Conservation (phyloP, 2,888 invertebrate species). For the Smittia aterrima region DNA sequence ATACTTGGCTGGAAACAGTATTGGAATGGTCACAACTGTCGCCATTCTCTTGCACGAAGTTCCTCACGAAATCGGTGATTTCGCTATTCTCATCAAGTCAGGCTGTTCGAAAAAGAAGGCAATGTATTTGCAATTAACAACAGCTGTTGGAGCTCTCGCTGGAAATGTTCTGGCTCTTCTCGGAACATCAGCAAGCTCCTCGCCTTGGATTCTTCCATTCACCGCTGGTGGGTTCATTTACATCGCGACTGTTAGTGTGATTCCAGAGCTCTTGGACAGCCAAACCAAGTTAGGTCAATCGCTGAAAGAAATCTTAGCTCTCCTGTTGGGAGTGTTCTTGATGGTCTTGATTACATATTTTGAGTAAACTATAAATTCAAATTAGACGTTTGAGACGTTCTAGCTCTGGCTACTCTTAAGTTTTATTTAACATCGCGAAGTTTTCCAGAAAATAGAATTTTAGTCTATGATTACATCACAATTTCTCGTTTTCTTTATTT, state of each 20-base stretch:
- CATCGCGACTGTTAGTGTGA: slow-evolving; percentile 97
- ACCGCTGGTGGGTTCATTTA: slow-evolving; percentile 99
- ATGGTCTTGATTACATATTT: slow-evolving; percentile 91
- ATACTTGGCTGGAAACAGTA: slow-evolving; percentile 83
- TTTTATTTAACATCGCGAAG: not conserved
- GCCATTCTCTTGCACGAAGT: slow-evolving; percentile 98
- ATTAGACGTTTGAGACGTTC: not conserved
- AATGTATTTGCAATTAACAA: slow-evolving; percentile 88
- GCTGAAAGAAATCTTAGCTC: slow-evolving; percentile 83
- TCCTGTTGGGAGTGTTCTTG: slow-evolving; percentile 87
- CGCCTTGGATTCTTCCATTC: slow-evolving; percentile 91
- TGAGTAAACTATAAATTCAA: slow-evolving; percentile 56
- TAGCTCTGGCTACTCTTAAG: not conserved
- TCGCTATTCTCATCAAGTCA: slow-evolving; percentile 96
- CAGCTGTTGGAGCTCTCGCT: slow-evolving; percentile 91
- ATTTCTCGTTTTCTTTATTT: slow-evolving; percentile 35
- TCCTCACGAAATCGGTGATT: slow-evolving; percentile 99
- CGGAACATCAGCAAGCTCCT: slow-evolving; percentile 72
- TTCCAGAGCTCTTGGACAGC: slow-evolving; percentile 93
- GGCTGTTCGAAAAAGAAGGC: slow-evolving; percentile 93
- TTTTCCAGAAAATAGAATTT: not conserved
- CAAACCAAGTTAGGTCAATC: slow-evolving; percentile 83
- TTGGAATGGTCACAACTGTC: slow-evolving; percentile 87
- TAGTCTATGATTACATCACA: slow-evolving; percentile 6
- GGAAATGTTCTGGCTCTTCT: slow-evolving; percentile 89